phyloP scores from a whole-genome alignment of 2,113 vertebrate species.

The Dipodomys stephensi region DNA sequence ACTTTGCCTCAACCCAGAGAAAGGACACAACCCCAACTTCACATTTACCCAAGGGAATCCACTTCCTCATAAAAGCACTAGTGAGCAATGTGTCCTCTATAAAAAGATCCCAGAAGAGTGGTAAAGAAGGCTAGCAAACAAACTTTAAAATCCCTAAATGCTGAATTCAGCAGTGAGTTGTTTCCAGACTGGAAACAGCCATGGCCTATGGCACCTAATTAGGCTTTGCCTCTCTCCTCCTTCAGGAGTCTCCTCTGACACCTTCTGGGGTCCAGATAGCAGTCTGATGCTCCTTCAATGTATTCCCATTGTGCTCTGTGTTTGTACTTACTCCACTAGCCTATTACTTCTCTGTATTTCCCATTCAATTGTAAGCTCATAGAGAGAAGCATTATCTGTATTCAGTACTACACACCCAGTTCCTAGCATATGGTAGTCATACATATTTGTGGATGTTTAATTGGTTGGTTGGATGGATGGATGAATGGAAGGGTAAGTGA shows the following conservation, averaged over 20 bases:
- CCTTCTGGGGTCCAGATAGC: not conserved
- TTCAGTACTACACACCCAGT: not conserved
- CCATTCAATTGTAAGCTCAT: not conserved
- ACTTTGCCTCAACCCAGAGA: not conserved
- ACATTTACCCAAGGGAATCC: not conserved
- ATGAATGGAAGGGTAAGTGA: not conserved
- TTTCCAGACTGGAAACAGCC: not conserved
- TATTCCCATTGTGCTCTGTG: not conserved
- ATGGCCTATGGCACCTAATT: not conserved
- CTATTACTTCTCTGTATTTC: slow-evolving; percentile 2
- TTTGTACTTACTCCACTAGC: not conserved
- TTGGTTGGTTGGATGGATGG: not conserved
- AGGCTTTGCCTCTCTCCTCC: not conserved
- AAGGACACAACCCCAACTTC: not conserved
- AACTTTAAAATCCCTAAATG: not conserved
- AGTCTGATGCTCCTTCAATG: not conserved
- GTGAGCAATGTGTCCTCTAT: not conserved
- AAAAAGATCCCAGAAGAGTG: not conserved
- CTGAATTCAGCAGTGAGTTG: not conserved
- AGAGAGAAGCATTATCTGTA: not conserved
- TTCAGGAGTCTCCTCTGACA: not conserved
- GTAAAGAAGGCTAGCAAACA: not conserved
- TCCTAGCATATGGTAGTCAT: not conserved
- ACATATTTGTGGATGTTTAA: not conserved
- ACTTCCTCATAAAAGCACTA: slow-evolving; percentile 17